Conservation (phyloP, 2,113 vertebrate genomes). For the Tachycineta bicolor region DNA sequence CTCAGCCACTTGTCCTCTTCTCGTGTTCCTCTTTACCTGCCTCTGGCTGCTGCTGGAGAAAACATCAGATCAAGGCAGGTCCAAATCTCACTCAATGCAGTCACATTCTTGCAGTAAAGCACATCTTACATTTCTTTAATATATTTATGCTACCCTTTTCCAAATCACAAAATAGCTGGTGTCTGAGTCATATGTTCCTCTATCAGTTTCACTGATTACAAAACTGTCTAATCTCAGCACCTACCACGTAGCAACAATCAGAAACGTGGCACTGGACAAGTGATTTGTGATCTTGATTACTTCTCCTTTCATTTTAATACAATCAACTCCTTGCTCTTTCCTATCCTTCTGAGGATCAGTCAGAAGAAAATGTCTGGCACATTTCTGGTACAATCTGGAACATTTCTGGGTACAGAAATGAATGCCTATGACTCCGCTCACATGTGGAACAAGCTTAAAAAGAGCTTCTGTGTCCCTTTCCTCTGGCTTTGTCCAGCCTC, state of each 20-base stretch:
- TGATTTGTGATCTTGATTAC: background rate
- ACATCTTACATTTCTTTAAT: background rate
- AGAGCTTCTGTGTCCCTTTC: background rate
- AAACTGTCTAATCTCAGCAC: background rate
- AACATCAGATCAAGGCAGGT: background rate
- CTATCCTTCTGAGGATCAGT: accelerated
- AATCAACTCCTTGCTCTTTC: background rate
- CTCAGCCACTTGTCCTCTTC: background rate
- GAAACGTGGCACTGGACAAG: background rate
- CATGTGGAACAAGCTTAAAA: background rate
- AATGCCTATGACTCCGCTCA: background rate
- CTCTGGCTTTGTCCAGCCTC: background rate
- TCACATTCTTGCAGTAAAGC: background rate
- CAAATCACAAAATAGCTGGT: background rate
- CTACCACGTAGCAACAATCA: background rate
- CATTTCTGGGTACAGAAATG: background rate
- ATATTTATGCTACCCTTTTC: background rate
- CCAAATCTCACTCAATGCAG: background rate
- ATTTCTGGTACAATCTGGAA: background rate
- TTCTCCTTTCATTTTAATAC: background rate
- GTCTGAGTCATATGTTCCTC: background rate
- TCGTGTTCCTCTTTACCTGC: background rate
- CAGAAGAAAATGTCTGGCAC: background rate
- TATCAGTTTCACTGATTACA: background rate
- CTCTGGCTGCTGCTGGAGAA: background rate